A percentile compares a stretch with the other conserved stretches of the same genome.
These are phyloP conservation scores for Melinaea menophilus DNA, from an alignment of 2,888 invertebrate genomes.

Conservation along the genomic window DNA sequence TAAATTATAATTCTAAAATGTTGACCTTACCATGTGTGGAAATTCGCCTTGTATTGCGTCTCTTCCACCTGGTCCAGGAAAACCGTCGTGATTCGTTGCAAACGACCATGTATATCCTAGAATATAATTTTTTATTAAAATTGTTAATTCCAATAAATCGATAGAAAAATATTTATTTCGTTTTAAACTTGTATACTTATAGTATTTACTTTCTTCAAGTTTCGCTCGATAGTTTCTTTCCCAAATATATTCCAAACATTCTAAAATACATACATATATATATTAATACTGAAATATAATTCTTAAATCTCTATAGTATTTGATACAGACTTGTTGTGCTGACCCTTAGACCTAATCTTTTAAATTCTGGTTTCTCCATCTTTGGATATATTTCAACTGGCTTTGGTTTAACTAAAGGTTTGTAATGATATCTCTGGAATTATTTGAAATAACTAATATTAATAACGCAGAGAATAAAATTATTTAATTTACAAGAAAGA, in stretches of 20 bases:
- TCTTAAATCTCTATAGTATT: not conserved
- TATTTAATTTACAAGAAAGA: too few relatives aligned
- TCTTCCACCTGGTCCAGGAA: constrained; percentile 26
- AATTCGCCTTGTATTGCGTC: constrained; percentile 34
- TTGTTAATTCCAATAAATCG: not conserved
- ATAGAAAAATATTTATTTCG: constrained; percentile 18
- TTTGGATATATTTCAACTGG: not conserved
- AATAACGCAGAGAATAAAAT: too few relatives aligned
- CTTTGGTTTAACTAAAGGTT: too few relatives aligned
- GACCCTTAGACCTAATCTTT: not conserved
- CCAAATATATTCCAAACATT: constrained; percentile 36
- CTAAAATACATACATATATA: constrained; percentile 17
- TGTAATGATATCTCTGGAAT: too few relatives aligned
- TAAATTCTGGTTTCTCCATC: constrained; percentile 44
- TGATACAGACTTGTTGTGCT: constrained; percentile 11
- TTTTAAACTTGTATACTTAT: too few relatives aligned
- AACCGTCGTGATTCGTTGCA: constrained; percentile 3
- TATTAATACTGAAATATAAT: constrained; percentile 8
- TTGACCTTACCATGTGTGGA: constrained; percentile 38
- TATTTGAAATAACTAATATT: too few relatives aligned
- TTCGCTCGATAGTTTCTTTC: constrained; percentile 29
- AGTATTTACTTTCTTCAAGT: constrained; percentile 8
- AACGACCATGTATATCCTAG: not conserved
- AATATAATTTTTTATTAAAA: not conserved
- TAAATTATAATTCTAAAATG: too few relatives aligned